Evolutionary conservation across 2,888 invertebrate species (phyloP).

Genomic region (Hirtodrosophila alboralis): DNA sequence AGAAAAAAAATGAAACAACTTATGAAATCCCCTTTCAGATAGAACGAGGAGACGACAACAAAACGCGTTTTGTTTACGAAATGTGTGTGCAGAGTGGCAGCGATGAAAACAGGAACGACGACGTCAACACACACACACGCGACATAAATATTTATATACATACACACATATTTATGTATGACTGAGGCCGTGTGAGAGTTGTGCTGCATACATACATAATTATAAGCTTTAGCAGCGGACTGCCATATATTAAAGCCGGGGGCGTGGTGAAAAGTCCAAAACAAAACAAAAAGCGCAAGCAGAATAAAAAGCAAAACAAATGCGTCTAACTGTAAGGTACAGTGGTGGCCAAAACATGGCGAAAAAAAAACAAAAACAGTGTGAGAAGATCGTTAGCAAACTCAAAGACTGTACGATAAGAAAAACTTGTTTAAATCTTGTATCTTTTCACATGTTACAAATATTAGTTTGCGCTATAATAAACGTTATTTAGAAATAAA

Average conservation of each 20-base stretch:
- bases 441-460: no score
- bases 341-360: conserved; percentile 63
- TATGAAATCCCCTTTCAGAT: conserved; percentile 38
- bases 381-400: not conserved
- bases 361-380: conserved; percentile 12
- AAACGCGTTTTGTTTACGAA: conserved; percentile 78
- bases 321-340: conserved; percentile 62
- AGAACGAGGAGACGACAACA: conserved; percentile 55
- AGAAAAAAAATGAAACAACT: conserved; percentile 26
- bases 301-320: conserved; percentile 35
- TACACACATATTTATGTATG: conserved; percentile 6
- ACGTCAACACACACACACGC: conserved; percentile 51
- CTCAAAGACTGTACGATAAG: conserved; percentile 4
- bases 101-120: conserved; percentile 63
- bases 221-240: conserved; percentile 40
- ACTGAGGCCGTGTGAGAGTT: conserved; percentile 49
- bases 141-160: conserved; percentile 17
- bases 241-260: conserved; percentile 22
- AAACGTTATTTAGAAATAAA: no score
- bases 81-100: conserved; percentile 59
- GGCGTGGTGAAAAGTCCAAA: conserved; percentile 53
- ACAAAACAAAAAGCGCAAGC: conserved; percentile 62
- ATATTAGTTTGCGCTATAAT: no score
- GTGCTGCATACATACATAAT: conserved; percentile 49
- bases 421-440: conserved; percentile 5